Base-by-base conservation (phyloP, 2,888 invertebrate species). In the Stomorhina lunata region DNA sequence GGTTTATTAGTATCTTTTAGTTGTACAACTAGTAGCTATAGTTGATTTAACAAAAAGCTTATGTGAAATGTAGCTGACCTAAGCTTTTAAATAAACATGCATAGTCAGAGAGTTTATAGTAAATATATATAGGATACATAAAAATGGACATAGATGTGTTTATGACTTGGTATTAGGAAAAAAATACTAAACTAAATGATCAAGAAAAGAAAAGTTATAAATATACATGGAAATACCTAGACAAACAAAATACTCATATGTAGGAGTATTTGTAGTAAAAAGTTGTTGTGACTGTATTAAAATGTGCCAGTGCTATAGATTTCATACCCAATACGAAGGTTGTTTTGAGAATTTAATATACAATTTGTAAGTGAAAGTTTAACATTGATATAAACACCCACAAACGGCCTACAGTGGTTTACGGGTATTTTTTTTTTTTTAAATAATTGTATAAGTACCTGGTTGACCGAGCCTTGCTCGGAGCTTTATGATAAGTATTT, bases 11-110 rank as follows among this genome's bases (percentile, higher is more conserved):
- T 15, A 10, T n/a, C n/a, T 7, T 48, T 25, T 17, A 10, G 17
- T 22, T 68, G 22, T 43, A 43, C 40, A n/a, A 2, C 12, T 72
- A 43, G 32, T 65, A 40, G 55, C 63, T 65, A 53, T 68, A 82
- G 83, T 83, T 71, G 73, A 77, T 80, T 80, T 75, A 80, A 59
- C 75, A 75, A 65, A 79, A 73, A 84, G 83, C 87, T 88, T 85
- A 88, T 87, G 88, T 88, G 88, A 88, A 88, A 88, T 88, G 88
- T 88, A 88, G 89, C 88, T 88, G 88, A 88, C 88, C 88, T 87
- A 89, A 89, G 88, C 87, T 85, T 85, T 85, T 86, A 85, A 87
- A 86, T 85, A 88, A 89, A 89, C 80, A 84, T 76, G 63, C 66
- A 72, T 37, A 69, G 55, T 29, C 59, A 32, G 59, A 48, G 45